These are phyloP conservation scores for Drosophila helvetica DNA, from an alignment of 2,888 invertebrate genomes.

Conservation along the genomic window DNA sequence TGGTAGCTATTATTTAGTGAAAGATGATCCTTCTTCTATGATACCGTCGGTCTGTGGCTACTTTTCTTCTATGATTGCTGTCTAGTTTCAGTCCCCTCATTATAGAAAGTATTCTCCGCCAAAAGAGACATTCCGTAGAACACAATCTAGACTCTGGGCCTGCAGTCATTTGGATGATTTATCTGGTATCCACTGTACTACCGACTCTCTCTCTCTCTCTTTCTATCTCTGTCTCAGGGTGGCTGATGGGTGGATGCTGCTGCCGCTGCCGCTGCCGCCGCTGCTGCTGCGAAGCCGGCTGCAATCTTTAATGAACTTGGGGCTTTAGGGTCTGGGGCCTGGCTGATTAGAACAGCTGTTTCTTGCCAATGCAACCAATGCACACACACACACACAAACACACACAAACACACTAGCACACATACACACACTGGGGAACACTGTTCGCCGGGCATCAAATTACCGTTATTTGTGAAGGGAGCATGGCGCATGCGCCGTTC, in stretches of 20 bases:
- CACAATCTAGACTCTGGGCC: background rate
- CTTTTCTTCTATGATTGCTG: too few species aligned
- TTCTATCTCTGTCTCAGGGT: background rate
- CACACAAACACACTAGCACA: conserved; percentile 2
- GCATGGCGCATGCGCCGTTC: conserved; percentile 29
- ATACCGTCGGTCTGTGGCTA: too few species aligned
- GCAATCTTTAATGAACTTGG: conserved; percentile 26
- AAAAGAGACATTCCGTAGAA: background rate
- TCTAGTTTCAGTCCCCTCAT: too few species aligned
- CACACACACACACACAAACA: conserved; percentile 15
- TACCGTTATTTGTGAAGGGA: conserved; percentile 7
- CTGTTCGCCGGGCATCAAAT: conserved; percentile 31
- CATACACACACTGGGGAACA: conserved; percentile 5
- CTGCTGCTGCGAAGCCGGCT: background rate
- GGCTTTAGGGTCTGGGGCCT: conserved; percentile 6
- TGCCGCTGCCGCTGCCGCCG: too few species aligned
- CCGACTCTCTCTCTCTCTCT: background rate
- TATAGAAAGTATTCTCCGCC: background rate
- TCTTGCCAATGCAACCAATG: conserved; percentile 16
- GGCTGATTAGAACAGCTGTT: conserved; percentile 45
- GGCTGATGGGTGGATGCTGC: background rate
- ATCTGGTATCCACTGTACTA: background rate
- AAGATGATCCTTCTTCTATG: too few species aligned
- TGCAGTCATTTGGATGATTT: background rate
- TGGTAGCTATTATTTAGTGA: too few species aligned